Evolutionary conservation across 2,797 vertebrate species (phyloP), one percentile per base, ranked within the genome.

Genomic region (Micropoecilia bifurca): DNA sequence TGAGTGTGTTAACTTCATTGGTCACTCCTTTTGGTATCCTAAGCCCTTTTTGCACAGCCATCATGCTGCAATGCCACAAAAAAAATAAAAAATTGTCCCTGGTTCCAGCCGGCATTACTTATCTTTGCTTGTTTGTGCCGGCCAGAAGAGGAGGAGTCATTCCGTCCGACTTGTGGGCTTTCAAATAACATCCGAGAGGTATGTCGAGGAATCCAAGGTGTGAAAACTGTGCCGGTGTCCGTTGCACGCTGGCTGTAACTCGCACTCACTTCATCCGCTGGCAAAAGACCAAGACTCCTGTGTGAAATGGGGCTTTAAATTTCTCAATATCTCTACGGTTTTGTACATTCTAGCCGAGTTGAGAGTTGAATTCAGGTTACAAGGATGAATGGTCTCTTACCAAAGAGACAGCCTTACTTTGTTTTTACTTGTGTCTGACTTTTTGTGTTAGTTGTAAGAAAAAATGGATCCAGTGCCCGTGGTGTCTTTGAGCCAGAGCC

Each of bases 261-360:
- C 41, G 47, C 71, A 55, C 12, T n/a, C 36, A 57, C 30, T 53
- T 73, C 71, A 57, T 28, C 68, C 25, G 4, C 68, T 71, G 68
- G 41, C 41, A 45, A 43, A 71, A 71, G n/a, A 59, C 61, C 41
- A 14, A 9, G 46, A 50, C 30, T 43, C n/a, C 45, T 61, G 55
- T 43, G 45, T 68, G 43, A 68, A 76, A 68, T 10, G 47, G 33
- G 18, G 33, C 14, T 69, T 69, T 43, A 50, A 46, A 75, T 80
- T 81, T 47, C 78, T 85, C 25, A 76, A 47, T 39, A 72, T 45
- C 78, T 77, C 73, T 36, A 50, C 6, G 30, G 46, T 74, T 57
- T 47, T 74, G 45, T 75, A 39, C 2, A 16, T 45, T 61, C 48
- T 69, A 28, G 13, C 48, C 45, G 47, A 47, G 39, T 22, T 13